Base-by-base conservation (phyloP, 2,888 invertebrate genomes). In the Ptilodon capucinus region DNA sequence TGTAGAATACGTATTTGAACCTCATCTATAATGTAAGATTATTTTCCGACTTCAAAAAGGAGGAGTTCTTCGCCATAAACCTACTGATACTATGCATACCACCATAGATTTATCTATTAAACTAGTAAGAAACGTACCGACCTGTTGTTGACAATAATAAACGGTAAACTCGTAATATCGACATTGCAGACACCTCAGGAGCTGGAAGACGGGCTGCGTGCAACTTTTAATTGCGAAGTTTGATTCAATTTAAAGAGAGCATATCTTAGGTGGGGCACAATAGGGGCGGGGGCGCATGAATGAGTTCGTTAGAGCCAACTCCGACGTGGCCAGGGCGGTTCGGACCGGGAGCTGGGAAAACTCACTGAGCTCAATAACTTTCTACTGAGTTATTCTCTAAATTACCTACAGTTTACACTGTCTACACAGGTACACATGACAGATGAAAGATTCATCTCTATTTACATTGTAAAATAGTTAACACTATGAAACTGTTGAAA, bases 191-290 rank as follows among this genome's bases (percentile, higher is more conserved):
- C 32, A 32, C 13, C 32, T 13, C 32, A 32, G 14, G 11, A n/a
- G 17, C 4, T 14, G 34, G 14, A 14, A 45, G 50, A 53, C 47
- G 42, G 50, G 56, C 48, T 44, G 54, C 51, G 61, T 54, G 55
- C 53, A 77, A 76, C 68, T 80, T 80, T 77, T 81, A 79, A 81
- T 81, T 76, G 77, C 63, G 58, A 76, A 80, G 74, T 82, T 82
- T 65, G 71, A 76, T 78, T 75, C 66, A 74, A 74, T 81, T 76
- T 72, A 71, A 40, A 71, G 65, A 71, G 72, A 72, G 71, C 71
- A 76, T 78, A 78, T 76, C 75, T 78, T 71, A 63, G 49, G 47
- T 52, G 45, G 18, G 44, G 60, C 55, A 71, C 71, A 74, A 68
- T 68, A 64, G 58, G 63, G 64, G 49, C 56, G 58, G 54, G 51